Base-by-base conservation (phyloP, 1,140 invertebrate genomes). In the Mycetomoellerius zeteki region DNA sequence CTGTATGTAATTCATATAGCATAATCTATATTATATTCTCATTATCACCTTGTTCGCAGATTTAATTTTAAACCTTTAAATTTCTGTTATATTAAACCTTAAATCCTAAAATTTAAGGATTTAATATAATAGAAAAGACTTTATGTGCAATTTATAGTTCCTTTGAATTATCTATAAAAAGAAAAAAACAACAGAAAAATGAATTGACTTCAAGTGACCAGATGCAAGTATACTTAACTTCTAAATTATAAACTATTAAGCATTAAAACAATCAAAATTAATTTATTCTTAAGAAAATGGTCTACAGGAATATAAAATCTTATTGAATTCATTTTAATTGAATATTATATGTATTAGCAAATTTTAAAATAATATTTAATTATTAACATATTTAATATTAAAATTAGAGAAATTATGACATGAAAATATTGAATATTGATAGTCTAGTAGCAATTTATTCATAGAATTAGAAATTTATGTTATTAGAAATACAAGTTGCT, bases 281-380 rank as follows among this genome's bases (percentile, higher is more conserved):
- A 65, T 65, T 65, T 37, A 65, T 10, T 65, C 12, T 30, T 30
- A 7, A 69, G 12, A 50, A 50, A 37, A 67, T 67, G 10, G 14
- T 67, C 1, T 21, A n/a, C 8, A 37, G 8, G 4, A 50, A 4
- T 50, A 47, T 14, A 30, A 65, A 24, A 73, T 21, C 10, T 73
- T 54, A 54, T 73, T 30, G 5, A 72, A 72, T 54, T 21, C n/a
- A 73, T 73, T 73, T 52, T 52, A 27, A 52, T 67, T 12, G 4
- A 67, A 67, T 1, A 14, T 33, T 67, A 27, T 14, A n/a, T n/a
- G n/a, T n/a, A 5, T 72, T 30, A 60, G 24, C 2, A 47, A 43
- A 67, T 33, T 80, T 80, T 33, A 21, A 67, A 1, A 27, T 30
- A 21, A 21, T 14, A 37, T 80, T 52, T 52, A 78, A 50, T 33